Percentiles rank a stretch among this genome's conserved stretches.
Conservation (phyloP, 2,113 vertebrate species). For the Microtus ochrogaster region DNA sequence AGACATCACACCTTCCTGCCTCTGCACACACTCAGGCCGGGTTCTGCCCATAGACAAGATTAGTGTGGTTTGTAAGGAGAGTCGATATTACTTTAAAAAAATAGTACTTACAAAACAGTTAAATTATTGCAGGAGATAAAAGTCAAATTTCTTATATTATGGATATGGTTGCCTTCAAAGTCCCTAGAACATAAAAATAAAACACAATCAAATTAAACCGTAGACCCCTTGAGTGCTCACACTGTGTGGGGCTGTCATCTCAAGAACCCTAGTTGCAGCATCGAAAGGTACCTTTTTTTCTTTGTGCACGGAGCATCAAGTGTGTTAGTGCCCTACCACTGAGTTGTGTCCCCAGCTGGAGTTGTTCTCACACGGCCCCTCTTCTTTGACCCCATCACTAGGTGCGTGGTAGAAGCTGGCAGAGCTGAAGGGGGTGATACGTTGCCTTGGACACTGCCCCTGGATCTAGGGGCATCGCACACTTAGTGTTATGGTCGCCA, state of each 20-base stretch:
- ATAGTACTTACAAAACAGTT: slow-evolving; percentile 95
- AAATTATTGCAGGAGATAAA: slow-evolving; percentile 93
- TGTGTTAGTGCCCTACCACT: neutral
- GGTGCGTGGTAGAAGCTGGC: neutral
- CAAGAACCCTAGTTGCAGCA: neutral
- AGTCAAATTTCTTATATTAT: slow-evolving; percentile 92
- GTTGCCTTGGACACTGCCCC: neutral
- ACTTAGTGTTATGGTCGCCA: neutral
- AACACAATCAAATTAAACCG: slow-evolving; percentile 54
- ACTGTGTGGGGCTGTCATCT: neutral
- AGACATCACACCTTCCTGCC: too few species aligned
- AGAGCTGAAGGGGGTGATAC: neutral
- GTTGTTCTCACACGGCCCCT: neutral
- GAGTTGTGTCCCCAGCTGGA: neutral
- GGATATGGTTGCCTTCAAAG: slow-evolving; percentile 95
- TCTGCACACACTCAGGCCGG: neutral
- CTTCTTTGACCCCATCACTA: neutral
- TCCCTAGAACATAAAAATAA: slow-evolving; percentile 89
- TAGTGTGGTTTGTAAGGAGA: slow-evolving; percentile 12
- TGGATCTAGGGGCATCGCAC: neutral
- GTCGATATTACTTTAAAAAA: slow-evolving; percentile 87
- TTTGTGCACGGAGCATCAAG: neutral
- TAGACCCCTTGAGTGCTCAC: neutral
- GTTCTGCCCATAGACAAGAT: neutral
- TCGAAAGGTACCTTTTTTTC: neutral